phyloP scores from a whole-genome alignment of 2,888 invertebrate genomes.

The Dasypolia templi region DNA sequence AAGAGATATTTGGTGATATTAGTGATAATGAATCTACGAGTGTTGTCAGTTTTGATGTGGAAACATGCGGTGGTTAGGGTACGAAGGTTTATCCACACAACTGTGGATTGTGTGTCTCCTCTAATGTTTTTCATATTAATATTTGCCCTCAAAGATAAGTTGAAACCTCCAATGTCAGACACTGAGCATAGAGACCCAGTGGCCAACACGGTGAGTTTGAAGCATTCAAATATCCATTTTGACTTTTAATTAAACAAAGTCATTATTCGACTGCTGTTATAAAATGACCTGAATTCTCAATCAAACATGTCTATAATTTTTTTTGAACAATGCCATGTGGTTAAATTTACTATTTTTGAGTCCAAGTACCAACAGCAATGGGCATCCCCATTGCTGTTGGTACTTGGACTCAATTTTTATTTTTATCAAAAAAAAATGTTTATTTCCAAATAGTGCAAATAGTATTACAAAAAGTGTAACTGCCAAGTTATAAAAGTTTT shows the following conservation, averaged over 20 bases:
- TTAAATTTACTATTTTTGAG: background rate
- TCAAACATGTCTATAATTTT: background rate
- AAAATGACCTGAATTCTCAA: background rate
- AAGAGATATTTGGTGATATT: constrained; percentile 24
- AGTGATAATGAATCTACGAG: constrained; percentile 33
- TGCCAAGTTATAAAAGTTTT: too few species aligned
- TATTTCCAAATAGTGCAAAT: too few species aligned
- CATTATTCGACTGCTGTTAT: background rate
- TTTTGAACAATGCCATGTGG: background rate
- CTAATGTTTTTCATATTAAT: constrained; percentile 44
- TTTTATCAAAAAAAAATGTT: too few species aligned
- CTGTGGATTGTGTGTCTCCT: constrained; percentile 28
- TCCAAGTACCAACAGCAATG: too few species aligned
- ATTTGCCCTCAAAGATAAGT: constrained; percentile 3
- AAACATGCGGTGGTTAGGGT: constrained; percentile 73
- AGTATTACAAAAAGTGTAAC: too few species aligned
- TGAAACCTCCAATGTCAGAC: background rate
- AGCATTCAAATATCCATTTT: background rate
- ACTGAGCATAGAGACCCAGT: background rate
- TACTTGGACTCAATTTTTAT: too few species aligned
- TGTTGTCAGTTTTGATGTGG: constrained; percentile 73
- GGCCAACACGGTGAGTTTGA: constrained; percentile 43
- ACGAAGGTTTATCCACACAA: constrained; percentile 41
- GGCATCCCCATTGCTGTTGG: too few species aligned
- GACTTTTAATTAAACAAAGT: background rate